Conservation (phyloP, 1,140 invertebrate species). For the Oppia nitens region DNA sequence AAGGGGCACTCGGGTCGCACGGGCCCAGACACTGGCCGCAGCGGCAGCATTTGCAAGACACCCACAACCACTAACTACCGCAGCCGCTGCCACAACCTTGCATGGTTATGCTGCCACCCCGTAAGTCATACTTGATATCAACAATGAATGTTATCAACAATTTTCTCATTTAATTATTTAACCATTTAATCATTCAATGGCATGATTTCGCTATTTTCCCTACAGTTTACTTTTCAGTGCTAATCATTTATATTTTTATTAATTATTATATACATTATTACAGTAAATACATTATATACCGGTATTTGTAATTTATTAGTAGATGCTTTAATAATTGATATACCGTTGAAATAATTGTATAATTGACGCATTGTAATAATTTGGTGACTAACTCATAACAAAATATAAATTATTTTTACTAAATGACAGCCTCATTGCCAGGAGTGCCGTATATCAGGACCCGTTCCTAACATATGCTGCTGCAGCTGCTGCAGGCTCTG, state of each 20-base stretch:
- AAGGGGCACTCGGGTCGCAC: slow-evolving; percentile 44
- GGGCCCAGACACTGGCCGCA: slow-evolving; percentile 42
- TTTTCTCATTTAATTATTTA: too few relatives aligned
- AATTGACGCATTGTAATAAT: not conserved
- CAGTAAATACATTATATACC: too few relatives aligned
- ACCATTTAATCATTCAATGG: too few relatives aligned
- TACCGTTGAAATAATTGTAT: too few relatives aligned
- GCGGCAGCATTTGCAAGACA: slow-evolving; percentile 42
- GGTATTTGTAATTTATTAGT: too few relatives aligned
- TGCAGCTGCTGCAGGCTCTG: slow-evolving; percentile 49
- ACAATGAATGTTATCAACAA: not conserved
- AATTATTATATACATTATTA: too few relatives aligned
- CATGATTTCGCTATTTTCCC: too few relatives aligned
- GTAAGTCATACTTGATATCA: slow-evolving; percentile 40
- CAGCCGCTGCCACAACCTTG: slow-evolving; percentile 43
- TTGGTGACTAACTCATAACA: not conserved
- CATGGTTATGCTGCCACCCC: slow-evolving; percentile 51
- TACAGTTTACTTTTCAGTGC: too few relatives aligned
- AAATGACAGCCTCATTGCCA: slow-evolving; percentile 4
- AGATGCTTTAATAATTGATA: too few relatives aligned
- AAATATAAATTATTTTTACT: not conserved
- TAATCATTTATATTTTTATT: too few relatives aligned
- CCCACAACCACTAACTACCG: slow-evolving; percentile 43
- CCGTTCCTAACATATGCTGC: slow-evolving; percentile 70
- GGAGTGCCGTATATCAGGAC: slow-evolving; percentile 63